Base-by-base conservation (phyloP, 64 coral and sea anemone genomes). In the Porites lutea region DNA sequence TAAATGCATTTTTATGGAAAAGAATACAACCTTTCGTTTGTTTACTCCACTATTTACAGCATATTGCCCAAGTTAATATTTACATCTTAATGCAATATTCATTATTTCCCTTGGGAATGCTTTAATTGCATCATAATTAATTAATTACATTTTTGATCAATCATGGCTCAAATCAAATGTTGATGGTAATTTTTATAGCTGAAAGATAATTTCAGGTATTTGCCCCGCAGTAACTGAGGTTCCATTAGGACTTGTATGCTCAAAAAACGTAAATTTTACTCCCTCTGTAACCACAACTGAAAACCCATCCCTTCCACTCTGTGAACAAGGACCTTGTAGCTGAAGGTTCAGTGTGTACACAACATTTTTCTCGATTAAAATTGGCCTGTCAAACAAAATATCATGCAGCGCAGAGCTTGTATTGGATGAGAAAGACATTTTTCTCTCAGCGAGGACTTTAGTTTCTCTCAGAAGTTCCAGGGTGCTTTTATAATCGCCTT, bases 181-280 rank as follows among this genome's bases (percentile, higher is more conserved):
- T 37, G 27, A 37, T 37, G 27, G 27, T 37, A 37, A 1, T 37
- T 37, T 23, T 50, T 93, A 95, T 14, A 92, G 21, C 54, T 96
- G 90, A 72, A 96, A 96, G 21, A 96, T 86, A 47, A 96, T 62
- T 90, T 96, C 95, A 78, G 95, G 95, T 62, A 96, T 96, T 77
- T 96, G 95, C 11, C 95, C 95, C 8, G 91, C 95, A 54, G 91
- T 90, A 10, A 87, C 21, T 59, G 91, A 84, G 8, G 95, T 96
- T 18, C 95, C 95, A 80, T 96, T 96, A 6, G 95, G 91, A 72
- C 95, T 96, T 20, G 87, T 93, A 19, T 96, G 89, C 50, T 96
- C 95, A 21, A 96, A 65, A 80, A 96, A 96, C 3, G 86, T 93
- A 66, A 96, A 96, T 22, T 18, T 92, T 10, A 89, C 91, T 2